Conservation (phyloP, 2,797 vertebrate genomes). For the Smutsia temminckii region DNA sequence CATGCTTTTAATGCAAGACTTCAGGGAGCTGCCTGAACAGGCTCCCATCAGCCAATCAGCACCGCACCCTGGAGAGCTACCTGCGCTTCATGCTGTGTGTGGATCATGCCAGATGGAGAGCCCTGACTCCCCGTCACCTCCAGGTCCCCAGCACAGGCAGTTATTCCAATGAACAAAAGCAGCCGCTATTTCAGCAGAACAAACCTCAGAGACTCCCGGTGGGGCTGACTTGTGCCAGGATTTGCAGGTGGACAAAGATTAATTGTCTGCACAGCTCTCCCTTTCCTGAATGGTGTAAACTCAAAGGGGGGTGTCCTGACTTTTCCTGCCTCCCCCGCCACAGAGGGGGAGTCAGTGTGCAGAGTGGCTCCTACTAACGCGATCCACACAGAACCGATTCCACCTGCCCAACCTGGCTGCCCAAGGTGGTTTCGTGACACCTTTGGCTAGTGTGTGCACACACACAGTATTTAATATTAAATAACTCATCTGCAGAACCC, state of each 20-base stretch:
- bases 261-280: background rate
- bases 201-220: background rate
- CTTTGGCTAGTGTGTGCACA: background rate
- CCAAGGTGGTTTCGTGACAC: background rate
- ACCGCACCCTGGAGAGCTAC: rapidly evolving
- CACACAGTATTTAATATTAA: background rate
- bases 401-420: rapidly evolving
- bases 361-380: background rate
- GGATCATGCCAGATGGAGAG: rapidly evolving
- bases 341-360: background rate
- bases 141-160: background rate
- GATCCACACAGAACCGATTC: background rate
- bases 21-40: background rate
- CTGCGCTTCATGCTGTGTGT: rapidly evolving
- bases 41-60: background rate
- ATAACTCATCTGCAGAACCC: background rate
- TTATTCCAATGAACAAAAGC: background rate
- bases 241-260: background rate
- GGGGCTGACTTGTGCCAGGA: background rate
- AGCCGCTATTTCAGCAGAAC: background rate
- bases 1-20: background rate
- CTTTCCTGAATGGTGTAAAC: background rate
- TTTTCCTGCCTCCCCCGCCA: background rate
- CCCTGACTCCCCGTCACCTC: rapidly evolving
- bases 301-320: no score